Evolutionary conservation across 2,797 vertebrate genomes (phyloP), one percentile per base, ranked within the genome.

Genomic region (Dallia pectoralis): DNA sequence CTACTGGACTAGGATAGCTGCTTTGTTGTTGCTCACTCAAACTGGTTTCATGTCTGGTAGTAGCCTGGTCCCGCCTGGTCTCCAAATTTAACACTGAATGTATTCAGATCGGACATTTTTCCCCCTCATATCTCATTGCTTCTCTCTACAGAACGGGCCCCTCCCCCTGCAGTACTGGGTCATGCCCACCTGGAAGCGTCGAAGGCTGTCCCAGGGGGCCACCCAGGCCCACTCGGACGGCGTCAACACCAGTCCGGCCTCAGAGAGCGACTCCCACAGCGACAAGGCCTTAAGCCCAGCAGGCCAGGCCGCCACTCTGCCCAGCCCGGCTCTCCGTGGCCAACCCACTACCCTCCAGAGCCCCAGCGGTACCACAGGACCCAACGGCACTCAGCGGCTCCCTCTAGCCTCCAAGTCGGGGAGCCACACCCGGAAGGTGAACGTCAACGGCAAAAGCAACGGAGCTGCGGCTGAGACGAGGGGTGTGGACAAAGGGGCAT

Each of bases 131-230:
- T 25, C 25, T 84, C 87, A 19, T 8, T 63, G 25, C 32, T 3
- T 27, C 0, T 33, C 19, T 74, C 64, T 65, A 6, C 88, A 99
- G 97, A 98, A 95, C 0, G 96, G 96, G 18, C 97, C 97, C 33
- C 91, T 99, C 72, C 96, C 97, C 0, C 89, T 99, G 81, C 97
- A 98, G 89, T 99, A 98, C 77, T 92, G 96, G 11, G 97, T 99
- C 72, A 97, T 97, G 77, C 96, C 97, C 1, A 91, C 94, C 76
- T 91, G 96, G 91, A 95, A 96, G 88, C 91, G 91, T 66, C 70
- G 87, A 77, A 81, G 89, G 83, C 77, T 82, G 22, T 88, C 87
- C 49, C 88, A 90, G 76, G 79, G 91, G 15, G 49, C 93, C 59
- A n/a, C 93, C 81, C 51, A 93, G 89, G 48, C 87, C 84, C 89